Evolutionary conservation across 1,140 invertebrate species (phyloP).

Genomic region (Drosophila erecta): DNA sequence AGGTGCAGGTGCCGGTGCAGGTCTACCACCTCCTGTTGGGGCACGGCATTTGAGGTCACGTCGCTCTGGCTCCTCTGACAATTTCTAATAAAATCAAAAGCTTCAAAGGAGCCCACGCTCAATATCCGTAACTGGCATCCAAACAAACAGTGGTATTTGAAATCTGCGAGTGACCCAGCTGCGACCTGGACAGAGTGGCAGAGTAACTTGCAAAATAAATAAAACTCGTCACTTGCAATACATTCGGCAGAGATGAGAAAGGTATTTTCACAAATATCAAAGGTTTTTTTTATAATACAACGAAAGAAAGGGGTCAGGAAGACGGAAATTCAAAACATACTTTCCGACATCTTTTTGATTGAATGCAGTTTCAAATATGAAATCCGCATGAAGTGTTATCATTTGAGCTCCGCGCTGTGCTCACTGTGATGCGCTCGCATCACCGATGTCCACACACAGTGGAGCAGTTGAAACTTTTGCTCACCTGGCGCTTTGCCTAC

Average conservation of each 20-base stretch:
- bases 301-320: neutral
- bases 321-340: no score
- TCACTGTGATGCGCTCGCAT: no score
- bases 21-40: conserved; percentile 38
- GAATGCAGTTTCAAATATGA: no score
- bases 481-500: conserved; percentile 52
- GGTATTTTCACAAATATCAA: neutral
- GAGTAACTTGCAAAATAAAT: conserved; percentile 70
- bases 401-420: no score
- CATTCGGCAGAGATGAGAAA: conserved; percentile 22
- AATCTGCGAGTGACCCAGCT: conserved; percentile 39
- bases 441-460: neutral
- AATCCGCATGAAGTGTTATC: no score
- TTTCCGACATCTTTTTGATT: no score
- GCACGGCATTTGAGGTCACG: conserved; percentile 50
- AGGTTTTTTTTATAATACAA: no score
- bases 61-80: conserved; percentile 57
- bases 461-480: conserved; percentile 59
- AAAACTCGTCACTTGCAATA: conserved; percentile 61
- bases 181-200: conserved; percentile 26
- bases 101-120: conserved; percentile 64
- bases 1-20: neutral
- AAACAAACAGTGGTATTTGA: conserved; percentile 53
- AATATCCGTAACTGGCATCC: conserved; percentile 59
- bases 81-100: conserved; percentile 82